phyloP scores from a whole-genome alignment of 2,113 vertebrate species.

The Peucedramus taeniatus region DNA sequence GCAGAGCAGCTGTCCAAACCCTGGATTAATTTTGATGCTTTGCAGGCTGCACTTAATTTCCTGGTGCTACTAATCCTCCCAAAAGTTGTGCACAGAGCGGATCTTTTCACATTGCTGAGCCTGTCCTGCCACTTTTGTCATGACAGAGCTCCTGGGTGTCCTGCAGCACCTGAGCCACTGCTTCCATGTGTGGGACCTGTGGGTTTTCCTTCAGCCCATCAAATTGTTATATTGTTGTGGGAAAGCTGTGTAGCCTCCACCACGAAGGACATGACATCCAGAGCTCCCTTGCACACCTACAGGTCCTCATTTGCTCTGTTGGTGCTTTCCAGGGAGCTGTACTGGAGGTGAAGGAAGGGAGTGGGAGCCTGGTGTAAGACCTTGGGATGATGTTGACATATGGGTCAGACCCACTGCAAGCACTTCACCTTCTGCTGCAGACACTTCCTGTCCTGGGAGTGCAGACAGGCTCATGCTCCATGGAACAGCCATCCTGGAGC shows the following conservation, averaged over 20 bases:
- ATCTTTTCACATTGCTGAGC: neutral
- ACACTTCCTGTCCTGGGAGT: rapidly evolving
- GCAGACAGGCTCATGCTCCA: rapidly evolving
- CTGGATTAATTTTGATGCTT: neutral
- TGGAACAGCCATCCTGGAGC: neutral
- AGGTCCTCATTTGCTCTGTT: neutral
- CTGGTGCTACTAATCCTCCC: neutral
- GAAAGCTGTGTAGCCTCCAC: neutral
- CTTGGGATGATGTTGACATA: rapidly evolving
- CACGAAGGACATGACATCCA: rapidly evolving
- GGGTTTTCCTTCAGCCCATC: neutral
- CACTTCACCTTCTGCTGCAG: neutral
- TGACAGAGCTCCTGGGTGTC: neutral
- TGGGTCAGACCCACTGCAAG: neutral
- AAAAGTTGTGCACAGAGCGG: neutral
- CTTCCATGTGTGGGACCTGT: rapidly evolving
- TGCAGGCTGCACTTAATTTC: neutral
- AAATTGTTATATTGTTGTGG: neutral
- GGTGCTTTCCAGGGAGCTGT: neutral
- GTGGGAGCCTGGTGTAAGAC: neutral
- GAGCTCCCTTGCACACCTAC: neutral
- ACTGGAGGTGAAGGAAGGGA: neutral
- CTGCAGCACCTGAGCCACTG: neutral
- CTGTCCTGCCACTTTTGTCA: rapidly evolving
- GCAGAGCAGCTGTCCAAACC: neutral